Percentiles rank a stretch among this genome's conserved stretches.
phyloP scores from a whole-genome alignment of 2,888 invertebrate genomes.

The Agrotis puta region DNA sequence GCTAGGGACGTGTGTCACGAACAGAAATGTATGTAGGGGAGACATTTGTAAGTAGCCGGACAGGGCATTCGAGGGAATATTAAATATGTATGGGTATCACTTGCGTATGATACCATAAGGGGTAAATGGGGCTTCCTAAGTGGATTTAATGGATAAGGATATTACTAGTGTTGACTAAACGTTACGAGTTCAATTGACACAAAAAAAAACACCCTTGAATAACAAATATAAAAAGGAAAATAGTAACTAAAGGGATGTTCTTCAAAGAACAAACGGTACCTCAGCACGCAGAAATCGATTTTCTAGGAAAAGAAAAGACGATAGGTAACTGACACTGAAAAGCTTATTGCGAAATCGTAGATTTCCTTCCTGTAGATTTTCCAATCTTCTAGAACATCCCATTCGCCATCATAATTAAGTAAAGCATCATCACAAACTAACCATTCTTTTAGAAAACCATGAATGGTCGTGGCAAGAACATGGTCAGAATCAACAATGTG shows the following conservation, averaged over 20 bases:
- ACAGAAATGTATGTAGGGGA: slow-evolving; percentile 71
- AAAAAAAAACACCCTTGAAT: not conserved
- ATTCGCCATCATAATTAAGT: not conserved
- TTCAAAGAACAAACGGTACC: not conserved
- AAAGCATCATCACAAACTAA: not conserved
- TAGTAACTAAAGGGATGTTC: no score
- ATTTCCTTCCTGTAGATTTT: not conserved
- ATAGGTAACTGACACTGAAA: not conserved
- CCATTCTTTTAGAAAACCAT: not conserved
- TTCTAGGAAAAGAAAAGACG: not conserved
- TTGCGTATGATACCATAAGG: slow-evolving; percentile 40
- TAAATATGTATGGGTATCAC: slow-evolving; percentile 65
- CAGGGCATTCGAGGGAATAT: slow-evolving; percentile 51
- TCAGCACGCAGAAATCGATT: not conserved
- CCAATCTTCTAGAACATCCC: not conserved
- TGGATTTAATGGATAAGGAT: slow-evolving; percentile 36
- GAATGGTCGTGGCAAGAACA: slow-evolving; percentile 2
- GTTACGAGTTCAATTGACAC: slow-evolving; percentile 1
- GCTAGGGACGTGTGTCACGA: slow-evolving; percentile 79
- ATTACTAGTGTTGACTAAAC: slow-evolving; percentile 20
- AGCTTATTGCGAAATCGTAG: not conserved
- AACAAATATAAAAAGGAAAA: not conserved
- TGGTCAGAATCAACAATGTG: slow-evolving; percentile 18
- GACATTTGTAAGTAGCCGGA: slow-evolving; percentile 41
- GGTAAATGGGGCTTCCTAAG: slow-evolving; percentile 48